Evolutionary conservation across 2,113 vertebrate species (phyloP), one percentile per base, ranked within the genome.

Genomic region (Desmodus rotundus): DNA sequence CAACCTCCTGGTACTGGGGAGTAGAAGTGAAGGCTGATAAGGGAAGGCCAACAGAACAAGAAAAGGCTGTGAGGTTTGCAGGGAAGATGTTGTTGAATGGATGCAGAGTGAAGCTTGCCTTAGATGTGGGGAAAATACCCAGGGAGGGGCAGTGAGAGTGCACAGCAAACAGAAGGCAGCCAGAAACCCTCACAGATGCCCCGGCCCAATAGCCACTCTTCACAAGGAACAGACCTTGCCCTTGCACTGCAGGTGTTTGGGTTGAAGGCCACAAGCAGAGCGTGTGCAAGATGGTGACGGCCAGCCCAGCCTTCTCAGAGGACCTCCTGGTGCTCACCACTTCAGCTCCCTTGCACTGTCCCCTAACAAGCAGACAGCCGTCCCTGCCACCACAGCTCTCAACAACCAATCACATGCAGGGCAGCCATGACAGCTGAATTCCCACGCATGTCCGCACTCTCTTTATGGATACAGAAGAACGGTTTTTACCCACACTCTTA

Each of bases 151-250:
- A 45, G 31, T 7, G 52, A 36, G 38, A 65, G 19, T 19, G 19
- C 33, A 1, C 1, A 22, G 2, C 24, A 17, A 17, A 16, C 1
- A 24, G 7, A 19, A 24, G 36, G n/a, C 3, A 24, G 22, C 20
- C 65, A 36, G 91, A 67, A 80, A 58, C 11, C 24, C 16, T 52
- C 52, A 56, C 33, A 19, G 26, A 38, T 76, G 38, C 61, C 68
- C 15, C 33, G 5, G 6, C n/a, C 52, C 10, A 41, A 7, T 1
- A 22, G 2, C 36, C 20, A 24, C n/a, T 24, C 65, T 20, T 33
- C n/a, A 12, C 5, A 4, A 65, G 68, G 89, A 89, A 38, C 3
- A 16, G 26, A 22, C 26, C 1, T 43, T 76, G 47, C 38, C 16
- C 26, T 31, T 52, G 19, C 52, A 17, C 13, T 4, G 54, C 31